A percentile compares a stretch with the other conserved stretches of the same genome.
phyloP scores from a whole-genome alignment of 35 echinoderm and acorn worm genomes.

The Apostichopus parvimensis region DNA sequence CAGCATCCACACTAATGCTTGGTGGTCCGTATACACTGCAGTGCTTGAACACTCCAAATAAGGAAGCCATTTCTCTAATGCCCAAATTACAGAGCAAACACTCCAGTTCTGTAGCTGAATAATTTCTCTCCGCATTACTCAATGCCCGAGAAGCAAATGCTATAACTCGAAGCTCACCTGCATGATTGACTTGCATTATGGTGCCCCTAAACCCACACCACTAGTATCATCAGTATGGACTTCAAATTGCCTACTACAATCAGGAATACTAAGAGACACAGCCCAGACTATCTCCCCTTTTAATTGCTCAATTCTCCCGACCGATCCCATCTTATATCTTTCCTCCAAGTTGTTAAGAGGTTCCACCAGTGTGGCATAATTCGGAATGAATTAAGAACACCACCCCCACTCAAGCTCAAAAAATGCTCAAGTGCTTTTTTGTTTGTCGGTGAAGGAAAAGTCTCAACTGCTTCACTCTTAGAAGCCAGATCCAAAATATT shows the following conservation, averaged over 20 bases:
- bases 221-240: not conserved
- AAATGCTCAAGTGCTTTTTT: not conserved
- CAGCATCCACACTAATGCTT: slow-evolving; percentile 57
- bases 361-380: too few species aligned
- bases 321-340: not conserved
- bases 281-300: not conserved
- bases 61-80: slow-evolving; percentile 56
- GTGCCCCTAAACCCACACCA: not conserved
- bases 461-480: slow-evolving; percentile 29
- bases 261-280: slow-evolving; percentile 27
- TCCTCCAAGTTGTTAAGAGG: too few species aligned
- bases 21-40: slow-evolving; percentile 57
- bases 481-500: slow-evolving; percentile 42
- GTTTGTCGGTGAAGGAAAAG: not conserved
- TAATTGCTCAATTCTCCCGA: not conserved
- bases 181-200: too few species aligned
- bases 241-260: slow-evolving; percentile 37
- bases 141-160: not conserved
- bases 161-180: too few species aligned
- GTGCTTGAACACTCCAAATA: slow-evolving; percentile 46
- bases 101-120: not conserved
- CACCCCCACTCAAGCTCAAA: not conserved
- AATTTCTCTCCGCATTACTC: not conserved
- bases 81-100: not conserved
- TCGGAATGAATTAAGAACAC: not conserved